These are phyloP conservation scores for Leptarthrus brevirostris DNA, from an alignment of 2,888 invertebrate genomes.

Conservation along the genomic window DNA sequence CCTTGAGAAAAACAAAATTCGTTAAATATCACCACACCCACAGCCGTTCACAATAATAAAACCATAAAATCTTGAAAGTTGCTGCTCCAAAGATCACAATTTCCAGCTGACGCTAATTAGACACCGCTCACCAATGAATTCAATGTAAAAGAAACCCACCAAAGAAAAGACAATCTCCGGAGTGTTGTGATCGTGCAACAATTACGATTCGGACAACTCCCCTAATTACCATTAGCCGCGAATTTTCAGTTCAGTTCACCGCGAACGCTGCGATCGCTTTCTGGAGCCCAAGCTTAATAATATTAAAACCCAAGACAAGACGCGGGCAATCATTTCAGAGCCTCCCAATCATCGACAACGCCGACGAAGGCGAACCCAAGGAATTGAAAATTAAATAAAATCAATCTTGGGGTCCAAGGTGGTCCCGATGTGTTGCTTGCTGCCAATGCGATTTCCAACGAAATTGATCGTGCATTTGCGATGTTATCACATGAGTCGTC, in stretches of 20 bases:
- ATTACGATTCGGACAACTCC: slow-evolving; percentile 43
- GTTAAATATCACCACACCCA: too few species aligned
- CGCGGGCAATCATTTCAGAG: slow-evolving; percentile 17
- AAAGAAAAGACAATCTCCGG: slow-evolving; percentile 1
- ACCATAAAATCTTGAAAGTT: neutral
- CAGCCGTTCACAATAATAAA: too few species aligned
- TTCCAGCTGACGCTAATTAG: slow-evolving; percentile 38
- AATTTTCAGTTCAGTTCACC: neutral
- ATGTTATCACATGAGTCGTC: slow-evolving; percentile 1
- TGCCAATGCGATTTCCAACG: slow-evolving; percentile 14
- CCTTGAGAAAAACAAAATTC: too few species aligned
- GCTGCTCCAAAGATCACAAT: slow-evolving; percentile 13
- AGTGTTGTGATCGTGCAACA: slow-evolving; percentile 33
- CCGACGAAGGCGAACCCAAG: slow-evolving; percentile 35
- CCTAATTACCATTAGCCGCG: slow-evolving; percentile 48
- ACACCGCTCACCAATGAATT: slow-evolving; percentile 14
- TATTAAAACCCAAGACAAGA: too few species aligned
- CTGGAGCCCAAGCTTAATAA: too few species aligned
- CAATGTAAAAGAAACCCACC: neutral
- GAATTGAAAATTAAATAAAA: slow-evolving; percentile 41
- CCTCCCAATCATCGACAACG: slow-evolving; percentile 37
- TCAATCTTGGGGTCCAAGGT: slow-evolving; percentile 26
- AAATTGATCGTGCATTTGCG: slow-evolving; percentile 3
- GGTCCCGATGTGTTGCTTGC: slow-evolving; percentile 4
- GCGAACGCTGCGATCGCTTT: too few species aligned